Conservation (phyloP, 2,888 invertebrate genomes). For the Lochmaea crataegi region DNA sequence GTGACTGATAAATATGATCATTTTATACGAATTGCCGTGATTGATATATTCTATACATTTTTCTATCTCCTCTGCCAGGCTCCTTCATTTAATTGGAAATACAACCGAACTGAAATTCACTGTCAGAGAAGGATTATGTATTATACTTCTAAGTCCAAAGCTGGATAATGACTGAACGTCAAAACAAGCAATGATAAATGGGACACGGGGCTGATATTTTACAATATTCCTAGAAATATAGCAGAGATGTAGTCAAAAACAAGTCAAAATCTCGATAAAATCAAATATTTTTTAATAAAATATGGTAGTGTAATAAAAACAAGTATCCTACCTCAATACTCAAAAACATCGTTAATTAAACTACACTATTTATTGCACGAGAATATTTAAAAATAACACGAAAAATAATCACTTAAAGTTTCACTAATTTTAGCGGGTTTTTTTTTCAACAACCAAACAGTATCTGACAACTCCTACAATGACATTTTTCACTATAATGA, state of each 20-base stretch:
- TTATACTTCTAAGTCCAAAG: constrained; percentile 7
- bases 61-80: constrained; percentile 1
- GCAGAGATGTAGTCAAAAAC: background rate
- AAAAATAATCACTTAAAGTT: background rate
- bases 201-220: background rate
- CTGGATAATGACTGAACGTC: constrained; percentile 17
- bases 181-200: constrained; percentile 24
- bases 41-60: background rate
- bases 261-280: too few species aligned
- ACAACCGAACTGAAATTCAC: constrained; percentile 2
- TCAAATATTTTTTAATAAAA: background rate
- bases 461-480: constrained; percentile 21
- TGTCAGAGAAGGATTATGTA: constrained; percentile 4
- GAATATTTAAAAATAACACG: background rate
- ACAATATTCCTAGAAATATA: constrained; percentile 4
- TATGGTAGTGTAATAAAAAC: constrained; percentile 16
- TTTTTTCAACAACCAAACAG: constrained; percentile 9
- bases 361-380: background rate
- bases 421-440: background rate
- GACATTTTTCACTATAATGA: constrained; percentile 27
- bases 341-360: background rate
- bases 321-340: constrained; percentile 22
- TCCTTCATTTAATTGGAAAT: background rate
- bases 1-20: background rate
- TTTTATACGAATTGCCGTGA: background rate